Conservation (phyloP, 2,888 invertebrate genomes). For the Amphipoea oculea region DNA sequence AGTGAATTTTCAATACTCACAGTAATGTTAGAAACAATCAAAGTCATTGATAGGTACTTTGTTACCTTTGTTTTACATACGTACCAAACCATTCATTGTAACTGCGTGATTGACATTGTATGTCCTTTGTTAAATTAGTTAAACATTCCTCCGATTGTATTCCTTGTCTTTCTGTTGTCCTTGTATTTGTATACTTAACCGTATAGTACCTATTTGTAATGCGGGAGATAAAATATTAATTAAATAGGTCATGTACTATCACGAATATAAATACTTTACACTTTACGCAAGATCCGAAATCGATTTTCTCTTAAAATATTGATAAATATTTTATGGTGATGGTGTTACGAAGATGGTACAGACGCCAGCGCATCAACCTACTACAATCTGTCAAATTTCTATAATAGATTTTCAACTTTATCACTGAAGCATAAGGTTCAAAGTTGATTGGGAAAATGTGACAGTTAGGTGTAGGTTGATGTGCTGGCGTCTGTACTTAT, state of each 20-base stretch:
- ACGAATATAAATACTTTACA: background rate
- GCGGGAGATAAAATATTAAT: background rate
- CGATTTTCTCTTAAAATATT: background rate
- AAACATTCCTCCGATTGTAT: conserved; percentile 25
- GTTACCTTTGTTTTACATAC: conserved; percentile 26
- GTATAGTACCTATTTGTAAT: background rate
- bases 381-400: too few relatives aligned
- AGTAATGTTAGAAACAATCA: conserved; percentile 18
- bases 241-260: background rate
- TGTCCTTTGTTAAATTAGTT: conserved; percentile 28
- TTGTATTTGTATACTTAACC: background rate
- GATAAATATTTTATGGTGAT: too few relatives aligned
- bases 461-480: too few relatives aligned
- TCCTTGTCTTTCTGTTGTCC: conserved; percentile 34
- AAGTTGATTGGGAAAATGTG: too few relatives aligned
- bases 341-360: background rate
- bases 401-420: too few relatives aligned
- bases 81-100: conserved; percentile 17
- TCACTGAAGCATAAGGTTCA: too few relatives aligned
- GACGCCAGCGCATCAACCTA: too few relatives aligned
- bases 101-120: conserved; percentile 12
- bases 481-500: too few relatives aligned
- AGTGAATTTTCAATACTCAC: background rate
- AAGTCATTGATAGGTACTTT: background rate
- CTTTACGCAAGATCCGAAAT: background rate